Base-by-base conservation (phyloP, 2,888 invertebrate species). In the Chrysodeixis includens region DNA sequence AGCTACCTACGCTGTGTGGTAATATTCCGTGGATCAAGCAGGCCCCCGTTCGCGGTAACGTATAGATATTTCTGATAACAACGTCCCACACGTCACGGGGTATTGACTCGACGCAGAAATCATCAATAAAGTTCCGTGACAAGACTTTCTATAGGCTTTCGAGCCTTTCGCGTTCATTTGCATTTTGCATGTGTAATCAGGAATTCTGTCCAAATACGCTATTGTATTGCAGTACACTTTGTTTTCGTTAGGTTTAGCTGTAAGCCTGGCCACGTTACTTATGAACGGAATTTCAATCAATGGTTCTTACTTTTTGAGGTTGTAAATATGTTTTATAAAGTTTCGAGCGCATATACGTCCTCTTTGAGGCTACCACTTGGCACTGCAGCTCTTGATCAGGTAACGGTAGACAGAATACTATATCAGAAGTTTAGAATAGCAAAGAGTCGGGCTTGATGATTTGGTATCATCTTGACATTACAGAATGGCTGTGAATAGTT, bases 171-270 rank as follows among this genome's bases (percentile, higher is more conserved):
- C 59, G 35, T 60, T 49, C 51, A 73, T 76, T 76, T 65, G 35
- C 77, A 74, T 76, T 76, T 66, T 61, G 76, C 63, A 76, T 76
- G 51, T 52, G 71, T 66, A 67, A 76, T 76, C 66, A 74, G 65
- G 64, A 66, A 70, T 76, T 74, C 61, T 66, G 61, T 66, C 66
- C 62, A 76, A 76, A 76, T 76, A 65, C 58, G 51, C 77, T 63
- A 74, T 76, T 76, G 74, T 76, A 56, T 62, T 54, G 71, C 59
- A 51, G 56, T 72, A 62, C 62, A 74, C 63, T 75, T 74, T 71
- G 71, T 75, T 66, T 67, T 71, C 52, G 56, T 62, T 74, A 40
- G 46, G 66, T 49, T 49, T 56, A 62, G 56, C 26, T 6, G 58
- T 66, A 62, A 58, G 59, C 66, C 44, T 61, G 62, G 51, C 56